phyloP scores from a whole-genome alignment of 2,797 vertebrate genomes.

The Acridotheres tristis region DNA sequence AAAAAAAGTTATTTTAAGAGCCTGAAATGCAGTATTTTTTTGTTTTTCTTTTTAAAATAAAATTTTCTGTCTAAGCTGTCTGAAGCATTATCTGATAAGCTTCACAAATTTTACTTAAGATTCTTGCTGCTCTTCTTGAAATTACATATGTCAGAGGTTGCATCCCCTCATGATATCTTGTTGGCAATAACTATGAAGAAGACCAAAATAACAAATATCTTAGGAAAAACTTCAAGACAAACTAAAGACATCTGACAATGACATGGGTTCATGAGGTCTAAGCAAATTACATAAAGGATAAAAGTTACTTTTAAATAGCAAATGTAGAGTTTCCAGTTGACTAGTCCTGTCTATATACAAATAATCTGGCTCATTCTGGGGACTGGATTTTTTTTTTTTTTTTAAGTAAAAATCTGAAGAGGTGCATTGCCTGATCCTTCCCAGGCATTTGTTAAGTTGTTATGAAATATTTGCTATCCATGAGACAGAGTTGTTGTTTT shows the following conservation, averaged over 20 bases:
- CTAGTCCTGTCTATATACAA: neutral
- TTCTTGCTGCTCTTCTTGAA: neutral
- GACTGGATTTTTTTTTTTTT: too few species aligned
- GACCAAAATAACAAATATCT: neutral
- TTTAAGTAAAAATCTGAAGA: neutral
- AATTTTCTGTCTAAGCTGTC: neutral
- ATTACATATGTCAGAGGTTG: neutral
- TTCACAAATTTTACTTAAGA: neutral
- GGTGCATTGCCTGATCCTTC: neutral
- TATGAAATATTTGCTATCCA: neutral
- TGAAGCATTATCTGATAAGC: neutral
- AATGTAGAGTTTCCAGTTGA: neutral
- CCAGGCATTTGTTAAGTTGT: neutral
- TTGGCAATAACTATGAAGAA: neutral
- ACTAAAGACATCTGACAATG: neutral
- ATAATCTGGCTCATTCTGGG: neutral
- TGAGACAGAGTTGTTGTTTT: neutral
- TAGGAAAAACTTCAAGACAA: neutral
- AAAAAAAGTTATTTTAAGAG: neutral
- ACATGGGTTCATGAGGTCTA: neutral
- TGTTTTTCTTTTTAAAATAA: neutral
- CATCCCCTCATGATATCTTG: neutral
- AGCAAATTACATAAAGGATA: neutral
- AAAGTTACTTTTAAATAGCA: neutral
- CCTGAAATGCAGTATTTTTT: neutral